A percentile compares a stretch with the other conserved stretches of the same genome.
Evolutionary conservation across 2,113 vertebrate species (phyloP).

Genomic region (Charadrius vociferus): DNA sequence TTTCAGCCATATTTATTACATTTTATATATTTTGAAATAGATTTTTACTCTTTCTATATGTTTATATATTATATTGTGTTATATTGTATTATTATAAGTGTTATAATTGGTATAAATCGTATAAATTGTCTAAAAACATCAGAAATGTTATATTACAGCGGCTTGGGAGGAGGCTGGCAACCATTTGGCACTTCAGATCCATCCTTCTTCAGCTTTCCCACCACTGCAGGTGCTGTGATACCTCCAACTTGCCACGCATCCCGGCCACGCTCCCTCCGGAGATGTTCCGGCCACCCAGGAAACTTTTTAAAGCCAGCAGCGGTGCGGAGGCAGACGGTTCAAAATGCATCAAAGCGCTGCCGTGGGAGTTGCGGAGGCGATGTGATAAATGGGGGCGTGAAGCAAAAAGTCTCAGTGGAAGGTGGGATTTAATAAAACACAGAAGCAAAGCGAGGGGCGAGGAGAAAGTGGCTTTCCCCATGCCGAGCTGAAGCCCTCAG

Average conservation of each 20-base stretch:
- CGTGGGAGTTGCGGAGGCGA: background rate
- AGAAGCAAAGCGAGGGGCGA: background rate
- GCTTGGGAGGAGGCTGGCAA: background rate
- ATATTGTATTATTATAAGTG: background rate
- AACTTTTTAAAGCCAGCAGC: fast-evolving
- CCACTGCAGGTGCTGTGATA: background rate
- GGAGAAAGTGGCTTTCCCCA: fast-evolving
- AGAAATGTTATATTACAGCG: background rate
- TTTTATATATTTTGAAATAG: background rate
- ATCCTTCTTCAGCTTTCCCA: background rate
- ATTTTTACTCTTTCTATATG: background rate
- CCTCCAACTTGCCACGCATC: fast-evolving
- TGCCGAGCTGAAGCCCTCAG: background rate
- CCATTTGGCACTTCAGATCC: background rate
- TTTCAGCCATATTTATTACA: fast-evolving
- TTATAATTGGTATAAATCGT: background rate
- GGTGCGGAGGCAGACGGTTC: fast-evolving
- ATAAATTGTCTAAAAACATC: background rate
- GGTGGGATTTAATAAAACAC: background rate
- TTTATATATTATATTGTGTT: too few relatives aligned
- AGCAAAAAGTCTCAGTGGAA: fast-evolving
- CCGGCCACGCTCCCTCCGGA: background rate
- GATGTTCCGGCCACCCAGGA: background rate
- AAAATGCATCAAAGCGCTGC: background rate
- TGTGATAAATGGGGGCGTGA: fast-evolving